Conservation (phyloP, 2,797 vertebrate genomes). For the Parauchenoglanis ngamensis region DNA sequence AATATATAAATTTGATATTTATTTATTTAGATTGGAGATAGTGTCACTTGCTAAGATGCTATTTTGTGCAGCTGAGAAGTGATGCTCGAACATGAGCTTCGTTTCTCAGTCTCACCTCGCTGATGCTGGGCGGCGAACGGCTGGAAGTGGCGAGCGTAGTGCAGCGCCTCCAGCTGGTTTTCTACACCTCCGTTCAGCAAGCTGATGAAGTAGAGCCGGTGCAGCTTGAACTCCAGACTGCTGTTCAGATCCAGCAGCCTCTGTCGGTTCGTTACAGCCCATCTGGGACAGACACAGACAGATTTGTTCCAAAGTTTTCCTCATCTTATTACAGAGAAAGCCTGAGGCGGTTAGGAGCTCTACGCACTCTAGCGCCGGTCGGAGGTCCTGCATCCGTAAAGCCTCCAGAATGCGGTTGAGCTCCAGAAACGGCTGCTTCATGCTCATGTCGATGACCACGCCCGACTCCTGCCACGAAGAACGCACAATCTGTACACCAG, state of each 20-base stretch:
- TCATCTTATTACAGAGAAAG: background rate
- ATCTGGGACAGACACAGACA: constrained; percentile 66
- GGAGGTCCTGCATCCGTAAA: constrained; percentile 84
- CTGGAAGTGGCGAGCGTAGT: constrained; percentile 88
- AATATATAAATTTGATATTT: no score
- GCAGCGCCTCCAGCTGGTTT: constrained; percentile 87
- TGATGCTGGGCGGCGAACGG: constrained; percentile 88
- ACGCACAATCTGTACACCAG: fast-evolving
- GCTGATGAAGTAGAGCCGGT: constrained; percentile 88
- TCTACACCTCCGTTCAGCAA: constrained; percentile 83
- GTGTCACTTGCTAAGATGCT: background rate
- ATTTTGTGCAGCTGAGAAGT: background rate
- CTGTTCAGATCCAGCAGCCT: constrained; percentile 87
- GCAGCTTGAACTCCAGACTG: constrained; percentile 89
- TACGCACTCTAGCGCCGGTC: constrained; percentile 85
- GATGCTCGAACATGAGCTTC: background rate
- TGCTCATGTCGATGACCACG: constrained; percentile 87
- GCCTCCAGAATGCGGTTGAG: constrained; percentile 89
- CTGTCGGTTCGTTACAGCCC: constrained; percentile 86
- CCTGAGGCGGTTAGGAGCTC: background rate
- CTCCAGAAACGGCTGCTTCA: constrained; percentile 90
- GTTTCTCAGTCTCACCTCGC: constrained; percentile 72
- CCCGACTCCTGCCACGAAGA: constrained; percentile 76
- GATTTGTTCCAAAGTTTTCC: background rate
- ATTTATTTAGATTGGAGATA: no score